A percentile compares a stretch with the other conserved stretches of the same genome.
These are phyloP conservation scores for Erebia aethiops DNA, from an alignment of 2,888 invertebrate species.

Conservation along the genomic window DNA sequence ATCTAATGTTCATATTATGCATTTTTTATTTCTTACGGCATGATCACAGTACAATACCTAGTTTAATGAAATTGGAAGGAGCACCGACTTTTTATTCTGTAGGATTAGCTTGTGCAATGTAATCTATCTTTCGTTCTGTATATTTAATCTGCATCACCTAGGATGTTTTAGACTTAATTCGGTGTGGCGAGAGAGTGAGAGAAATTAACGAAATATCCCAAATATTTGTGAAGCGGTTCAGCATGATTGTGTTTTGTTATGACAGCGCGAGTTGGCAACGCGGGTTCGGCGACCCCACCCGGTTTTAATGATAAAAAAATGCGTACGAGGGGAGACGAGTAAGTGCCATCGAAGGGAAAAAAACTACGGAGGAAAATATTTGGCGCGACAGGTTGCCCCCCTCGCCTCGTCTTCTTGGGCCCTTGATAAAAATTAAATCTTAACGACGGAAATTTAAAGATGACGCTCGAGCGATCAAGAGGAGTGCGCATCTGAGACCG, in stretches of 20 bases:
- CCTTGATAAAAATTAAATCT: slow-evolving; percentile 83
- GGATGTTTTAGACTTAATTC: background rate
- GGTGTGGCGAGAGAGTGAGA: slow-evolving; percentile 2
- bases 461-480: slow-evolving; percentile 82
- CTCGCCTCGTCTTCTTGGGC: slow-evolving; percentile 48
- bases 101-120: background rate
- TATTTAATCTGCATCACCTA: background rate
- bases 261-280: slow-evolving; percentile 78
- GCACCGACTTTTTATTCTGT: background rate
- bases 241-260: slow-evolving; percentile 80
- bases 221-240: slow-evolving; percentile 55
- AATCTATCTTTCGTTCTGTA: no score
- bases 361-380: slow-evolving; percentile 83
- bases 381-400: slow-evolving; percentile 81
- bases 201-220: slow-evolving; percentile 56
- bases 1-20: no score
- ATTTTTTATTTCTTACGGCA: no score
- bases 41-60: no score
- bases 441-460: slow-evolving; percentile 84
- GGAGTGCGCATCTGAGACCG: slow-evolving; percentile 81
- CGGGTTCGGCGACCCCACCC: slow-evolving; percentile 80
- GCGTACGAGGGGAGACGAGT: slow-evolving; percentile 79
- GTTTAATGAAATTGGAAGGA: no score
- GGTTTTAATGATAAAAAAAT: slow-evolving; percentile 84
- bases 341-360: slow-evolving; percentile 82